These are phyloP conservation scores for Temnothorax nylanderi DNA, from an alignment of 1,140 invertebrate genomes.

Conservation along the genomic window DNA sequence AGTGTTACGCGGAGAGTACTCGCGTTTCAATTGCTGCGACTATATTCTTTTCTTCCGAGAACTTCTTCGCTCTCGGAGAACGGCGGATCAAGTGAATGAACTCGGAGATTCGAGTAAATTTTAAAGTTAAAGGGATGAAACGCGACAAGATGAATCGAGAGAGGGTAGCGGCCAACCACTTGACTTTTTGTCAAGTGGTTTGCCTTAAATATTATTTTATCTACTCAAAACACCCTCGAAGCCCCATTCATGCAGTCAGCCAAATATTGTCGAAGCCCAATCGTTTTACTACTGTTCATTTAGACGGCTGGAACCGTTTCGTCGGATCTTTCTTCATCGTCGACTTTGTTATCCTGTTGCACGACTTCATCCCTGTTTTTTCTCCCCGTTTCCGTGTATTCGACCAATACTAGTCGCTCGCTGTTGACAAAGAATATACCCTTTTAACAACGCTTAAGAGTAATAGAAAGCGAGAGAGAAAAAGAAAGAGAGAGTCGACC, in stretches of 20 bases:
- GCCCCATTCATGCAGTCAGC: slow-evolving; percentile 65
- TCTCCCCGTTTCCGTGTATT: slow-evolving; percentile 64
- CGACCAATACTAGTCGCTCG: slow-evolving; percentile 62
- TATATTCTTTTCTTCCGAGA: neutral
- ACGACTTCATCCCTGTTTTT: slow-evolving; percentile 57
- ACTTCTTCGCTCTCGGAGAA: neutral
- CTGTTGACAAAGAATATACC: slow-evolving; percentile 70
- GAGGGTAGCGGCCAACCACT: slow-evolving; percentile 16
- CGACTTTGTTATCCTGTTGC: slow-evolving; percentile 40
- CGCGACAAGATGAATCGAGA: slow-evolving; percentile 54
- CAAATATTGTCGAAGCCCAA: slow-evolving; percentile 78
- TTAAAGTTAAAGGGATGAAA: slow-evolving; percentile 19
- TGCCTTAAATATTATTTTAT: slow-evolving; percentile 79
- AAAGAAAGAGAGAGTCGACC: slow-evolving; percentile 13
- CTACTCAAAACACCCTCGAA: slow-evolving; percentile 56
- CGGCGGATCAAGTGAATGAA: slow-evolving; percentile 13
- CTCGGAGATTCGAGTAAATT: slow-evolving; percentile 15
- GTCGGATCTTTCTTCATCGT: slow-evolving; percentile 1
- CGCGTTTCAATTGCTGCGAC: neutral
- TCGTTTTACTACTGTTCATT: slow-evolving; percentile 72
- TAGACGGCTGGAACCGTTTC: slow-evolving; percentile 36
- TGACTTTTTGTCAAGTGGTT: slow-evolving; percentile 70
- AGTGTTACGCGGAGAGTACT: neutral
- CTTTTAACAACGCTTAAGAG: slow-evolving; percentile 66
- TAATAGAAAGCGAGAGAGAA: slow-evolving; percentile 22